Evolutionary conservation across 23 tunicate species (phyloP).

Genomic region (Ascidia mentula): DNA sequence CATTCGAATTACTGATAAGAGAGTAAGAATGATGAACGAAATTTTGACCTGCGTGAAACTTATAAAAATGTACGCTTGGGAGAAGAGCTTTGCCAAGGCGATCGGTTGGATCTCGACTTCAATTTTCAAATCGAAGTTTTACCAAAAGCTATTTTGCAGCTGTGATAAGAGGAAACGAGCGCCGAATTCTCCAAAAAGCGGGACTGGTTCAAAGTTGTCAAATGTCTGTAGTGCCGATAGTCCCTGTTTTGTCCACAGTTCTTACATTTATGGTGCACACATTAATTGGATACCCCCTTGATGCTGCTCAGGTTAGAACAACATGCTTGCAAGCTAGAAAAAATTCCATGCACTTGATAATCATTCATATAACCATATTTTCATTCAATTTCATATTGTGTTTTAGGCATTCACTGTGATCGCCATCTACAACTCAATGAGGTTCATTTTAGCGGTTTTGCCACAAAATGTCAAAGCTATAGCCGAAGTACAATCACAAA

Average conservation of each 20-base stretch:
- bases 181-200: conserved; percentile 48
- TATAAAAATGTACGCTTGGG: conserved; percentile 96
- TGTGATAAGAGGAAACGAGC: conserved; percentile 60
- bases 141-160: too few relatives aligned
- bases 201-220: conserved; percentile 69
- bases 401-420: conserved; percentile 81
- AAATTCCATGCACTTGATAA: too few relatives aligned
- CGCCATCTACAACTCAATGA: conserved; percentile 68
- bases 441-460: conserved; percentile 54
- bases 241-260: conserved; percentile 71
- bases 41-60: conserved; percentile 82
- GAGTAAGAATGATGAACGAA: conserved; percentile 96
- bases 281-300: conserved; percentile 48
- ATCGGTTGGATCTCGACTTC: conserved; percentile 36
- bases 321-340: too few relatives aligned
- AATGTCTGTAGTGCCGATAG: conserved; percentile 48
- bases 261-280: conserved; percentile 85
- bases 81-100: conserved; percentile 70
- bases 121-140: too few relatives aligned
- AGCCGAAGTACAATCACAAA: conserved; percentile 52
- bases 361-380: too few relatives aligned
- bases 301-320: conserved; percentile 80
- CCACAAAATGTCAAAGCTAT: conserved; percentile 73
- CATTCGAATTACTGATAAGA: conserved; percentile 53
- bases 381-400: too few relatives aligned